Percentiles rank a stretch among this genome's conserved stretches.
Conservation (phyloP, 2,797 vertebrate genomes). For the Falco berigora region DNA sequence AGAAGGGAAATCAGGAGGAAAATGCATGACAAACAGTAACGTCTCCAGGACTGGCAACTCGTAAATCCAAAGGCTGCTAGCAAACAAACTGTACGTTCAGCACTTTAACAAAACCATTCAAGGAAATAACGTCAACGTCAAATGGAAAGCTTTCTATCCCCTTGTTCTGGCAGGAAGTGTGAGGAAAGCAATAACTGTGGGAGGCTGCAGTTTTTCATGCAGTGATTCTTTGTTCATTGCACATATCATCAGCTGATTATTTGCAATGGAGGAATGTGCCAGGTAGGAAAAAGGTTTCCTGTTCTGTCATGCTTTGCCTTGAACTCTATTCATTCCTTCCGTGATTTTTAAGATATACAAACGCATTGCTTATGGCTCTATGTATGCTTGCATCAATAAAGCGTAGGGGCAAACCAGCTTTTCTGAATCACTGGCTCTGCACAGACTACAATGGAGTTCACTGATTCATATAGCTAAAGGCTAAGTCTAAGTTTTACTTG, state of each 20-base stretch:
- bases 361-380: background rate
- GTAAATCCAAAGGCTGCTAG: slow-evolving; percentile 54
- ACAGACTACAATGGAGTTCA: background rate
- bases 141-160: slow-evolving; percentile 46
- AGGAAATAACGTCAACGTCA: slow-evolving; percentile 49
- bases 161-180: slow-evolving; percentile 7
- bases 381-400: background rate
- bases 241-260: background rate
- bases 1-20: slow-evolving; percentile 41
- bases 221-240: slow-evolving; percentile 21
- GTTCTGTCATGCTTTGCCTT: background rate
- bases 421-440: background rate
- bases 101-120: slow-evolving; percentile 55
- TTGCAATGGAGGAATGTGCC: background rate
- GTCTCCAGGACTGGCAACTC: slow-evolving; percentile 26
- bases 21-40: slow-evolving; percentile 58
- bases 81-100: slow-evolving; percentile 43
- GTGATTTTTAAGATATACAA: background rate
- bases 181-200: slow-evolving; percentile 15
- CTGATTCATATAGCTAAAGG: background rate
- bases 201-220: slow-evolving; percentile 38
- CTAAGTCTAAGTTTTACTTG: background rate
- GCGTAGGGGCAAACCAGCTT: background rate
- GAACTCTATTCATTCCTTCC: background rate
- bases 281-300: background rate